These are phyloP conservation scores for Prochilodus magdalenae DNA, from an alignment of 2,113 vertebrate genomes.

Conservation along the genomic window DNA sequence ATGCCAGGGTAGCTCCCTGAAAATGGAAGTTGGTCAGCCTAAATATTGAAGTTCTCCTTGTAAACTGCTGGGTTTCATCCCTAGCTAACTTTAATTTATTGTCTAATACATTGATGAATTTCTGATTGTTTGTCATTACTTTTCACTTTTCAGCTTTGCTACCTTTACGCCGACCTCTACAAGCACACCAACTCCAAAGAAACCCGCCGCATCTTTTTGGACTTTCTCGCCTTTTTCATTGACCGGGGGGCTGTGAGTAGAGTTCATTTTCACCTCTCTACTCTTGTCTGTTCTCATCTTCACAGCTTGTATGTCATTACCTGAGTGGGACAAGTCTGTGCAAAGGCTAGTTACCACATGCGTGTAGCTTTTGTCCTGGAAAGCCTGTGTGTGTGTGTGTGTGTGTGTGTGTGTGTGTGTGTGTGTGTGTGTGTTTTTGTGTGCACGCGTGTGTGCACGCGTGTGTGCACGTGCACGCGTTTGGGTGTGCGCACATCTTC, in stretches of 20 bases:
- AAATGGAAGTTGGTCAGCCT: background rate
- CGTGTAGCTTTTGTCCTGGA: no score
- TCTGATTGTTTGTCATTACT: background rate
- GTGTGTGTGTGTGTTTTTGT: no score
- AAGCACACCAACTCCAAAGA: conserved; percentile 95
- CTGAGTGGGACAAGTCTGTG: no score
- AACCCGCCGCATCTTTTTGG: conserved; percentile 89
- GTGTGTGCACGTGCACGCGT: no score
- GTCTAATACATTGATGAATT: background rate
- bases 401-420: no score
- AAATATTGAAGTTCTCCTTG: background rate
- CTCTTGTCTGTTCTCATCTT: background rate
- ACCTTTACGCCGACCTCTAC: conserved; percentile 92
- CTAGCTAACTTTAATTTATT: background rate
- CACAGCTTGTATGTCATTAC: background rate
- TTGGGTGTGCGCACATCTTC: no score
- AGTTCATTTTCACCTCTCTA: background rate
- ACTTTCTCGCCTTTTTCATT: conserved; percentile 91
- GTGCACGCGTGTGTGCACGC: no score
- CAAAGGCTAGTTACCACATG: no score
- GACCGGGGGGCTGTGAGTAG: conserved; percentile 88
- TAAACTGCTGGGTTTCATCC: background rate
- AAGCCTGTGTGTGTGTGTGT: no score
- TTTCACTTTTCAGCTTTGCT: conserved; percentile 84
- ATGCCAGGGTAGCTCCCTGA: no score